These are phyloP conservation scores for Drosophila infuscata DNA, from an alignment of 2,888 invertebrate species.

Conservation along the genomic window DNA sequence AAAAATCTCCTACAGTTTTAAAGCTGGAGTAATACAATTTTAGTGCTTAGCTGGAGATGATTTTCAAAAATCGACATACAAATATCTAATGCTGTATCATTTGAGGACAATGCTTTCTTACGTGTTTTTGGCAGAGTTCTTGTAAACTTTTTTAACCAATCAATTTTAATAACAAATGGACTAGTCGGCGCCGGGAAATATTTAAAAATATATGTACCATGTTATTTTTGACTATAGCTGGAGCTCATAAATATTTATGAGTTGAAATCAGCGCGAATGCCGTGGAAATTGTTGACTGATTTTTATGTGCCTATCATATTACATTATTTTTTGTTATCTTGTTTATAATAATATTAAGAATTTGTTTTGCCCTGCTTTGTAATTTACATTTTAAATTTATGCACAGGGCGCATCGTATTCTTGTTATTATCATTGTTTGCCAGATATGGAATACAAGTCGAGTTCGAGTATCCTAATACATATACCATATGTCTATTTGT, in stretches of 20 bases:
- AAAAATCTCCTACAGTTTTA: neutral
- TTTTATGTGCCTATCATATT: conserved; percentile 53
- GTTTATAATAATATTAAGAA: conserved; percentile 56
- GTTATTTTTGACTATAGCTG: neutral
- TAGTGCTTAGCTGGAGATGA: neutral
- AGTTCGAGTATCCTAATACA: neutral
- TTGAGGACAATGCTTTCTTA: neutral
- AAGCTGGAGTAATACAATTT: neutral
- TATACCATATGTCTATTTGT: conserved; percentile 14
- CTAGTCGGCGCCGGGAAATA: conserved; percentile 40
- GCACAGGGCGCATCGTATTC: conserved; percentile 3
- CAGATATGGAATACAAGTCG: conserved; percentile 6
- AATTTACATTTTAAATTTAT: conserved; percentile 70
- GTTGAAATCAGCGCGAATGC: conserved; percentile 16
- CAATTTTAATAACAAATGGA: conserved; percentile 45
- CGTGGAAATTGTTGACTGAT: conserved; percentile 44
- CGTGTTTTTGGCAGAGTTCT: conserved; percentile 1
- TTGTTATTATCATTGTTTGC: conserved; percentile 20
- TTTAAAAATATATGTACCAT: conserved; percentile 9
- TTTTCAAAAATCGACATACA: neutral
- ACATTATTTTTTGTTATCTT: conserved; percentile 68
- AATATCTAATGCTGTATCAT: neutral
- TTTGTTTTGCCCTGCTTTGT: conserved; percentile 44
- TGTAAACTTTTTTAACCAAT: conserved; percentile 27
- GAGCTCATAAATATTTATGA: conserved; percentile 65